Evolutionary conservation across 2,888 invertebrate species (phyloP).

Genomic region (Biston stratarius): DNA sequence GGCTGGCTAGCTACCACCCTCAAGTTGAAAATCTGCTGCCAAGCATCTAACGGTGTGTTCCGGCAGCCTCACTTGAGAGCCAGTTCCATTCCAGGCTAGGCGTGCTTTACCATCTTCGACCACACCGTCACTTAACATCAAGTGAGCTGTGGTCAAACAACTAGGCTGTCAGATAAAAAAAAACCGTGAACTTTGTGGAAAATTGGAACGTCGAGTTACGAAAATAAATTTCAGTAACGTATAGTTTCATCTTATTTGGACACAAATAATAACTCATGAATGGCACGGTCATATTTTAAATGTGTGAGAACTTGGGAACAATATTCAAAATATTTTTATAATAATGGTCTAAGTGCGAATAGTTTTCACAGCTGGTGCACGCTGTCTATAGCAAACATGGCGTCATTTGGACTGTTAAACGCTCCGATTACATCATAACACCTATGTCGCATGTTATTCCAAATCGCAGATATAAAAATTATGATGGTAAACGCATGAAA

Average conservation of each 20-base stretch:
- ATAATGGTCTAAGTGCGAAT: constrained; percentile 30
- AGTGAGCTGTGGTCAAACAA: too few relatives aligned
- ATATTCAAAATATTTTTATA: constrained; percentile 20
- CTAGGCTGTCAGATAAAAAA: too few relatives aligned
- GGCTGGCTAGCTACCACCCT: too few relatives aligned
- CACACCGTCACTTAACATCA: too few relatives aligned
- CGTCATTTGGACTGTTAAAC: constrained; percentile 40
- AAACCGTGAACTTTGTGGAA: background rate
- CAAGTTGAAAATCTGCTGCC: too few relatives aligned
- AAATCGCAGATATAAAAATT: constrained; percentile 29
- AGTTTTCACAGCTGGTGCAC: constrained; percentile 46
- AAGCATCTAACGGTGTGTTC: too few relatives aligned
- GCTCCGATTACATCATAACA: constrained; percentile 36
- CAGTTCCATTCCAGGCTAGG: too few relatives aligned
- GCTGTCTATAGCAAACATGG: constrained; percentile 34
- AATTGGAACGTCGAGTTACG: background rate
- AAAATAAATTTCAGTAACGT: background rate
- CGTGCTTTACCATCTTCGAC: too few relatives aligned
- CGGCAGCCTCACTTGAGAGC: too few relatives aligned
- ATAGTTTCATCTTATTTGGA: background rate
- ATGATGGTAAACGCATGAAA: constrained; percentile 31
- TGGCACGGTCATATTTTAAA: constrained; percentile 2
- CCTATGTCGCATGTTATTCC: constrained; percentile 27
- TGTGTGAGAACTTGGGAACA: constrained; percentile 14
- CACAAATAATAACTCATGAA: too few relatives aligned